A percentile compares a stretch with the other conserved stretches of the same genome.
Conservation (phyloP, 1,140 invertebrate genomes). For the Eubasilissa regina region DNA sequence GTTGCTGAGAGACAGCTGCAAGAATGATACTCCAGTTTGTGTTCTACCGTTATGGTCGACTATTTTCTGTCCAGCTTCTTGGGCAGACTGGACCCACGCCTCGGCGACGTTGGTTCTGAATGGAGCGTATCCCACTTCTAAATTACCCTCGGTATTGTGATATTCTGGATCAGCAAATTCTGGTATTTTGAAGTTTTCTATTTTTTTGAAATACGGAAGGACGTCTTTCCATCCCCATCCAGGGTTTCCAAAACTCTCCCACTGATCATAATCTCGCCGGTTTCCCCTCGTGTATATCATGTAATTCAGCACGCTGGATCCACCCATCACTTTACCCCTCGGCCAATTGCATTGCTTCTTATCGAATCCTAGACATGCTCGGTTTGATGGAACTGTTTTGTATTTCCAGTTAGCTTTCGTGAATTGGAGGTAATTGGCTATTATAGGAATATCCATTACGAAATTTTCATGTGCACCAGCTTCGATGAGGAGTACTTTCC, state of each 20-base stretch:
- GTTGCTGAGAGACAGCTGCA: slow-evolving; percentile 80
- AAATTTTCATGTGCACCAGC: slow-evolving; percentile 76
- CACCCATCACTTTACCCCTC: slow-evolving; percentile 86
- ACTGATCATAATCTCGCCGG: slow-evolving; percentile 83
- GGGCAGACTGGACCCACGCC: slow-evolving; percentile 79
- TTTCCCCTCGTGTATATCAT: slow-evolving; percentile 93
- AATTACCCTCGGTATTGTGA: slow-evolving; percentile 71
- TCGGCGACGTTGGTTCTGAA: slow-evolving; percentile 77
- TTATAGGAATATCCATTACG: slow-evolving; percentile 79
- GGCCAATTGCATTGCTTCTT: slow-evolving; percentile 80
- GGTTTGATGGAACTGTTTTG: slow-evolving; percentile 74
- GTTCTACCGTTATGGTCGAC: slow-evolving; percentile 82
- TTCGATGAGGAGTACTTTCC: slow-evolving; percentile 78
- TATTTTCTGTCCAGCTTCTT: slow-evolving; percentile 78
- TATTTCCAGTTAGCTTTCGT: slow-evolving; percentile 79
- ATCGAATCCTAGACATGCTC: slow-evolving; percentile 73
- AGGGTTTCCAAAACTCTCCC: slow-evolving; percentile 82
- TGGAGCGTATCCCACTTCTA: slow-evolving; percentile 76
- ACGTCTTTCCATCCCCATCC: slow-evolving; percentile 90
- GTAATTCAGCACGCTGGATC: slow-evolving; percentile 89
- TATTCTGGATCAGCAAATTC: slow-evolving; percentile 62
- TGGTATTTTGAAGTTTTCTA: slow-evolving; percentile 73
- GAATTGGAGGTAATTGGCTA: slow-evolving; percentile 77
- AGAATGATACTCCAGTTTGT: slow-evolving; percentile 76
- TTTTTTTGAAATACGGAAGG: slow-evolving; percentile 86